These are phyloP conservation scores for Desmophyllum pertusum DNA, from an alignment of 92 coral and sea anemone genomes.

Conservation along the genomic window DNA sequence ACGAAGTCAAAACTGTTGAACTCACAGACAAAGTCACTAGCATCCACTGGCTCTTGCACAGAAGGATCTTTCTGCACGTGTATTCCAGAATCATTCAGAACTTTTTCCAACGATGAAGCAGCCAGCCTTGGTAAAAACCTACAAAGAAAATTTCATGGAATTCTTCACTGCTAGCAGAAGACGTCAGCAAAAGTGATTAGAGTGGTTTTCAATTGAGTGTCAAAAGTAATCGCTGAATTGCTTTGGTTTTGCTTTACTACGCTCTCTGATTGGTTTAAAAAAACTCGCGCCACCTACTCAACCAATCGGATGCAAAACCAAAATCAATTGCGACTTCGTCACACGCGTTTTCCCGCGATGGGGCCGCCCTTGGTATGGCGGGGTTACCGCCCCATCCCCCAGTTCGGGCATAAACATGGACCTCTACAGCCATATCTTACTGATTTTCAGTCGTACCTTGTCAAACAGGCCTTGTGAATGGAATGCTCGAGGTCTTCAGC, in stretches of 20 bases:
- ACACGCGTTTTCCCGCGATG: too few relatives aligned
- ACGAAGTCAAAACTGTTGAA: background rate
- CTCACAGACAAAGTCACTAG: constrained; percentile 35
- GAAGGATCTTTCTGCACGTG: constrained; percentile 16
- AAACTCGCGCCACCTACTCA: too few relatives aligned
- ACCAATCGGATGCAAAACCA: too few relatives aligned
- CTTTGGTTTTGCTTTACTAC: too few relatives aligned
- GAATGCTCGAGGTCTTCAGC: constrained; percentile 81
- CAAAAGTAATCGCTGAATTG: too few relatives aligned
- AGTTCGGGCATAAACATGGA: background rate
- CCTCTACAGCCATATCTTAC: background rate
- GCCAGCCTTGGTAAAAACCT: constrained; percentile 96
- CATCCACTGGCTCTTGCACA: constrained; percentile 4
- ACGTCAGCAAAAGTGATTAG: too few relatives aligned
- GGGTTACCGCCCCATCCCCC: too few relatives aligned
- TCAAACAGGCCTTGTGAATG: constrained; percentile 88
- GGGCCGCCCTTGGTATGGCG: too few relatives aligned
- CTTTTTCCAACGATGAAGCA: constrained; percentile 73
- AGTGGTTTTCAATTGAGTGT: too few relatives aligned
- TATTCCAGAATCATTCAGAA: constrained; percentile 72
- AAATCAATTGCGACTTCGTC: too few relatives aligned
- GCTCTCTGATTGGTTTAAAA: too few relatives aligned
- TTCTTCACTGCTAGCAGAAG: too few relatives aligned
- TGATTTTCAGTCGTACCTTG: constrained; percentile 56
- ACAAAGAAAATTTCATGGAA: background rate